Conservation (phyloP, 2,888 invertebrate genomes). For the Microdon myrmicae region DNA sequence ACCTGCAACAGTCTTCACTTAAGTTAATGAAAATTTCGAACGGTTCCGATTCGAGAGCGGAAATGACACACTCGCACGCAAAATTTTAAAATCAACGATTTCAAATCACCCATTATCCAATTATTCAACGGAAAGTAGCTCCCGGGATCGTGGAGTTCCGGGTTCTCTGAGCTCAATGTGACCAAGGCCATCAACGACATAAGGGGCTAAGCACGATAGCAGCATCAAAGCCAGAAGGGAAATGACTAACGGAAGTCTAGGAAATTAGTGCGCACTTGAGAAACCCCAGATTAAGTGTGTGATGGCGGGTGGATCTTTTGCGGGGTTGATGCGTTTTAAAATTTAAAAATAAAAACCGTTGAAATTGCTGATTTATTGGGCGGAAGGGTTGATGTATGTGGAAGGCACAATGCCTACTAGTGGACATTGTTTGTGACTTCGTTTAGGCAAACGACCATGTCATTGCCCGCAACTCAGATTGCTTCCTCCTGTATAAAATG, state of each 20-base stretch:
- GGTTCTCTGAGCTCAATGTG: not conserved
- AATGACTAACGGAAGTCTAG: constrained; percentile 42
- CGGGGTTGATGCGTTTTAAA: constrained; percentile 36
- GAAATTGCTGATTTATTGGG: constrained; percentile 48
- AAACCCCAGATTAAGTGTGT: constrained; percentile 43
- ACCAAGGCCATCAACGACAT: too few species aligned
- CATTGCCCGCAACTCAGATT: constrained; percentile 29
- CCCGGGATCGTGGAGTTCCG: constrained; percentile 18
- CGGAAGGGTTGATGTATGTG: constrained; percentile 43
- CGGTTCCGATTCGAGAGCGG: constrained; percentile 32
- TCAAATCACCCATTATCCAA: constrained; percentile 47
- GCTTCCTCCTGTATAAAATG: too few species aligned
- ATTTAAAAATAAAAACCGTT: constrained; percentile 17
- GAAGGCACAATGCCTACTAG: constrained; percentile 1
- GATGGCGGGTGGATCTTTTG: too few species aligned
- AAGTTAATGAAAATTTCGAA: constrained; percentile 37
- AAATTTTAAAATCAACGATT: constrained; percentile 51
- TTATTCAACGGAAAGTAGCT: constrained; percentile 18
- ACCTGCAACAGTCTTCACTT: constrained; percentile 32
- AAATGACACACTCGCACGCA: constrained; percentile 42
- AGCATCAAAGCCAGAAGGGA: constrained; percentile 7
- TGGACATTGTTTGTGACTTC: constrained; percentile 18
- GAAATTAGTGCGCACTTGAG: constrained; percentile 51
- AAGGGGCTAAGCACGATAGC: constrained; percentile 22
- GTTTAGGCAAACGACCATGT: constrained; percentile 41